Base-by-base conservation (phyloP, 1,140 invertebrate species). In the Camponotus vicinus region DNA sequence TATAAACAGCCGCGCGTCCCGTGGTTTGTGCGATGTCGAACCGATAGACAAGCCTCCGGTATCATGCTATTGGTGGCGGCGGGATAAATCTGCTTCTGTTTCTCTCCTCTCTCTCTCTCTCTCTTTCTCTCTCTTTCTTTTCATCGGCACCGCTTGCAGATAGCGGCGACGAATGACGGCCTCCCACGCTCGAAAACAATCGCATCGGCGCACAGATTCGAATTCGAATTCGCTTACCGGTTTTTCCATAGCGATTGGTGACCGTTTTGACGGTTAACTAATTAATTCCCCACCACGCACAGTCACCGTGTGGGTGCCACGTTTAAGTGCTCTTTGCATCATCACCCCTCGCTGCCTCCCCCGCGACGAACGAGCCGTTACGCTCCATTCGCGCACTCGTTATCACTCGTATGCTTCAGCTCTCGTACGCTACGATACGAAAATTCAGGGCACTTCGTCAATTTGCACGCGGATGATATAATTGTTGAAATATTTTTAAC, bases 181-280 rank as follows among this genome's bases (percentile, higher is more conserved):
- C 52, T 27, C 45, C 18, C 18, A 6, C n/a, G n/a, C 34, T 52
- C 42, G 37, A 45, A 59, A 75, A 85, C 66, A 78, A 78, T 86
- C 42, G 66, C 13, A 40, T 57, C 32, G 34, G 69, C 27, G 42
- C 78, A 73, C 13, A 83, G 87, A 89, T 87, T 87, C 86, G 45
- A 88, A 67, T 86, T 87, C 59, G 59, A 87, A 84, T 71, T 69
- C 45, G 42, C 13, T 40, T 40, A 79, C 63, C 77, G 77, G 66
- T 69, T 87, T 86, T 88, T 64, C 42, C 15, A 52, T 40, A 15
- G 15, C 42, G 45, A 69, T 52, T 40, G 6, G 37, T 27, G 59
- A 75, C 69, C 85, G 75, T 88, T 88, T 88, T 71, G 89, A 86
- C 86, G 89, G 71, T 88, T 88, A 64, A 66, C 77, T 87, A 89